Conservation (phyloP, 2,888 invertebrate species). For the Ectemnius cavifrons region DNA sequence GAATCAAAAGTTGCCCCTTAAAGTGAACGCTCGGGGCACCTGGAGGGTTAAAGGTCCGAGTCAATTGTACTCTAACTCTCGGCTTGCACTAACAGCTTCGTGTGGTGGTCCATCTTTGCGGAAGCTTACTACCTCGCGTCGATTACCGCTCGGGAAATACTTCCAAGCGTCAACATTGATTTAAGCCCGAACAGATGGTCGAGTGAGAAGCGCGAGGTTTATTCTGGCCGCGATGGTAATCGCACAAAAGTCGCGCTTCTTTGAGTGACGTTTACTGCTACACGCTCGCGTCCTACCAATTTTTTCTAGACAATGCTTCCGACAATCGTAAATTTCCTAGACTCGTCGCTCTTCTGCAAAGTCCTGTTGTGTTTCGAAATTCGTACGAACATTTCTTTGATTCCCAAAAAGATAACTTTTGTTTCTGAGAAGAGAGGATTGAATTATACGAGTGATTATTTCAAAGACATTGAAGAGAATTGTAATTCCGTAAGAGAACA, state of each 20-base stretch:
- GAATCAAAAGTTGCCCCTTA: constrained; percentile 61
- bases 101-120: constrained; percentile 7
- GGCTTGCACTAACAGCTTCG: constrained; percentile 5
- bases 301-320: too few relatives aligned
- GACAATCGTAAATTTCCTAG: too few relatives aligned
- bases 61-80: constrained; percentile 59
- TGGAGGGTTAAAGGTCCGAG: constrained; percentile 57
- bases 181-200: constrained; percentile 41
- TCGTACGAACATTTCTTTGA: too few relatives aligned
- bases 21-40: constrained; percentile 54
- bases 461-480: too few relatives aligned
- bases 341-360: too few relatives aligned
- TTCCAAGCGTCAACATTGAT: constrained; percentile 51
- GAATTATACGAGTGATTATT: too few relatives aligned
- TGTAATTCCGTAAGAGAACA: too few relatives aligned
- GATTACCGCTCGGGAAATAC: constrained; percentile 45
- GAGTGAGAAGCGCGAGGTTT: constrained; percentile 10
- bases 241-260: constrained; percentile 4
- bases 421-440: too few relatives aligned
- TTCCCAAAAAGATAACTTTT: too few relatives aligned
- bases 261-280: constrained; percentile 16
- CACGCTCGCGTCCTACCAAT: constrained; percentile 16
- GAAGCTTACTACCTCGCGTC: constrained; percentile 36
- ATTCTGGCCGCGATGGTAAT: not conserved
- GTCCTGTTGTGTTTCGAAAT: too few relatives aligned